These are phyloP conservation scores for Ctenopoma kingsleyae DNA, from an alignment of 2,797 vertebrate genomes.

Conservation along the genomic window DNA sequence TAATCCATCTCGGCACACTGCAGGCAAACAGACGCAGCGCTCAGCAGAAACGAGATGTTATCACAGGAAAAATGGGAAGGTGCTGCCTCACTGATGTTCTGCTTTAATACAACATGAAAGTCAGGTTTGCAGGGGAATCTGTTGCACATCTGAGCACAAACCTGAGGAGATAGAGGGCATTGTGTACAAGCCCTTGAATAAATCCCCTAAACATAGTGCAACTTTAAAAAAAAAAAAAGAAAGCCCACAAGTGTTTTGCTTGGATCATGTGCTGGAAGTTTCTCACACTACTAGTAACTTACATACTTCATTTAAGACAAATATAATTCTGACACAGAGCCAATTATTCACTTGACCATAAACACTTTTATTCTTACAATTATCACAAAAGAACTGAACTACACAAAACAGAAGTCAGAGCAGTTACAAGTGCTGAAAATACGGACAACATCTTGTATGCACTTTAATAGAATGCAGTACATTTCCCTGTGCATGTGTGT, in stretches of 20 bases:
- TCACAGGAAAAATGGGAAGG: constrained; percentile 57
- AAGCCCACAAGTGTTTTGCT: background rate
- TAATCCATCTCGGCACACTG: constrained; percentile 63
- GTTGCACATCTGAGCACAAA: constrained; percentile 65
- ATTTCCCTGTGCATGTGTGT: constrained; percentile 35
- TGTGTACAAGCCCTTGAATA: constrained; percentile 32
- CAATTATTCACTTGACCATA: background rate
- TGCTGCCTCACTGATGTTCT: constrained; percentile 63
- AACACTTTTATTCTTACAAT: constrained; percentile 59
- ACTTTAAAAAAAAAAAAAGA: background rate
- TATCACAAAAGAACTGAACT: constrained; percentile 6
- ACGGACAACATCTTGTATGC: constrained; percentile 23
- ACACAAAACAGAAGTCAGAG: constrained; percentile 15
- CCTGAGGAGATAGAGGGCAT: constrained; percentile 48
- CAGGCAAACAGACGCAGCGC: constrained; percentile 48
- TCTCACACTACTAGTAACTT: background rate
- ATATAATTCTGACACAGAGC: background rate
- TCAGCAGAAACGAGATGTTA: constrained; percentile 64
- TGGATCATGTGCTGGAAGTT: background rate
- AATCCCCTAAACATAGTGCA: constrained; percentile 26
- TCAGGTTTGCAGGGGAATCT: constrained; percentile 57
- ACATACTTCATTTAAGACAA: background rate
- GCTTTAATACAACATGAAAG: constrained; percentile 76
- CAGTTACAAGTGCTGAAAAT: constrained; percentile 4
- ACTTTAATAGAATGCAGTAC: constrained; percentile 59